Conservation (phyloP, 2,113 vertebrate species). For the Anser cygnoides region DNA sequence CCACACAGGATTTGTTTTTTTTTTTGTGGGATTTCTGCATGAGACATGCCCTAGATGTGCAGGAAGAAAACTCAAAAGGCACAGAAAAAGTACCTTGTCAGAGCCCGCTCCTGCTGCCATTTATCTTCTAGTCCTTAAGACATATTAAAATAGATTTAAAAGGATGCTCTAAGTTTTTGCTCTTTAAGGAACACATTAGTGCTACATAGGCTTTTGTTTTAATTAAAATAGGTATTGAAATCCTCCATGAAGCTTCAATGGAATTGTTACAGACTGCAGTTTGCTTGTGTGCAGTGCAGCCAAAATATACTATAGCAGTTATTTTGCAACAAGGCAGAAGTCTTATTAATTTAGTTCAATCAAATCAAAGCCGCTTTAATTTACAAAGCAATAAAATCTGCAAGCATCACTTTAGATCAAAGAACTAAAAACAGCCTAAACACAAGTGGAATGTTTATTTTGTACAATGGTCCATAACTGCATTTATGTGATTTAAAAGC, state of each 20-base stretch:
- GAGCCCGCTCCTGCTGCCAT: slow-evolving; percentile 33
- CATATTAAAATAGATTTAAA: slow-evolving; percentile 83
- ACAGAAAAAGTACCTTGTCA: slow-evolving; percentile 56
- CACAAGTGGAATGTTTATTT: slow-evolving; percentile 89
- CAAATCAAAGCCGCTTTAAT: slow-evolving; percentile 82
- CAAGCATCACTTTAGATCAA: slow-evolving; percentile 77
- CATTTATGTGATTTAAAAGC: slow-evolving; percentile 88
- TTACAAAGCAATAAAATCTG: slow-evolving; percentile 82
- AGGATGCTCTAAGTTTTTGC: slow-evolving; percentile 68
- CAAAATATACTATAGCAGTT: slow-evolving; percentile 69
- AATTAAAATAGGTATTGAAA: slow-evolving; percentile 86
- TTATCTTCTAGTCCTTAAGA: slow-evolving; percentile 83
- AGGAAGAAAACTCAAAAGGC: neutral
- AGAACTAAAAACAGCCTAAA: slow-evolving; percentile 81
- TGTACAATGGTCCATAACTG: slow-evolving; percentile 91
- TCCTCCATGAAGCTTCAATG: slow-evolving; percentile 80
- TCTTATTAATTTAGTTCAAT: slow-evolving; percentile 85
- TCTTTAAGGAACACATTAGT: slow-evolving; percentile 80
- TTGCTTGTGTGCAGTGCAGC: slow-evolving; percentile 65
- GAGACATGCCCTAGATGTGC: neutral
- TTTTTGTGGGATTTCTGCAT: neutral
- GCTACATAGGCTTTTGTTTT: slow-evolving; percentile 81
- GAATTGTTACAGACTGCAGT: slow-evolving; percentile 76
- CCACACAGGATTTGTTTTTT: neutral
- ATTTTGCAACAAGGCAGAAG: slow-evolving; percentile 76